Base-by-base conservation (phyloP, 2,888 invertebrate genomes). In the Timema podura region DNA sequence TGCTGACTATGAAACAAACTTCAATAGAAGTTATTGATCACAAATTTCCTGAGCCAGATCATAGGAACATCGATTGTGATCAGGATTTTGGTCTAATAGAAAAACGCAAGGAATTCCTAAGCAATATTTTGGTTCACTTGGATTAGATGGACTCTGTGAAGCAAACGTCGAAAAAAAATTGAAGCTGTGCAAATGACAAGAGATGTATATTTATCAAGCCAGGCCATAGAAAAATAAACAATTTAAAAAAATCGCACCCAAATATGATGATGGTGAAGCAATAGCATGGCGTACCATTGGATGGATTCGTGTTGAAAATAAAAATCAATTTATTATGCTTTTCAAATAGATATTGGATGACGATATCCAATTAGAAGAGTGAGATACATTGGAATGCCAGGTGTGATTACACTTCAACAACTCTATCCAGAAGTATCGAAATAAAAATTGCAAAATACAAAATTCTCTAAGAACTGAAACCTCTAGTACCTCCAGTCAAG, bases 1-100 rank as follows among this genome's bases (percentile, higher is more conserved):
- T 57, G 61, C 6, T 61, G 13, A 61, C 13, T 30, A 16, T 61
- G 10, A 61, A 48, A 13, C 16, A 66, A 48, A 13, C 67, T 15
- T n/a, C 49, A 49, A 10, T 66, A 46, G 6, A 66, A 48, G 5
- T 48, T 13, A 48, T 66, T n/a, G 66, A 66, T 11, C 44, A 45
- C 48, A 66, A 47, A 16, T 66, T 66, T 51, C 51, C 48, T 9
- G 49, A 66, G 16, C 67, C 7, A 47, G 67, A 49, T 9, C 67
- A 66, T 48, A 66, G 48, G 30, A 48, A 66, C 48, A 66, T 66
- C 9, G 49, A 66, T 7, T 66, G 49, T 48, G 67, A 66, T 48
- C 13, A 49, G 51, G 67, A 66, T 30, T 66, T 66, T 48, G 48
- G 48, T 3, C 44, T 66, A 15, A 66, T 48, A 48, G 67, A 48